Percentiles rank a stretch among this genome's conserved stretches.
These are phyloP conservation scores for Nephrotoma flavescens DNA, from an alignment of 2,888 invertebrate genomes.

Conservation along the genomic window DNA sequence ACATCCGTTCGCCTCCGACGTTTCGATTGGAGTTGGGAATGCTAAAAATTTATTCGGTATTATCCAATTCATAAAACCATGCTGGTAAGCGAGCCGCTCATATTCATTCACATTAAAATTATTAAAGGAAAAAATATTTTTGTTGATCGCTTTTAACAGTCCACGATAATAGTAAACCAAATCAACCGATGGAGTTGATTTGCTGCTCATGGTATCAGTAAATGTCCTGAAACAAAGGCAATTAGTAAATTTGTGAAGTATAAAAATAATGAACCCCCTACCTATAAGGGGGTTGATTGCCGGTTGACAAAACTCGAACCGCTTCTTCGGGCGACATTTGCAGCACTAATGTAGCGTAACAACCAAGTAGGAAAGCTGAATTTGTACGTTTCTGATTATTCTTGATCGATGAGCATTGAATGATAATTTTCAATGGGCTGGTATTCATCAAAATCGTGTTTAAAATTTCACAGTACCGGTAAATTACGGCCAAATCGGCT, in stretches of 20 bases:
- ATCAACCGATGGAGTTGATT: background rate
- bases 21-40: constrained; percentile 65
- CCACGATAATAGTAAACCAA: constrained; percentile 35
- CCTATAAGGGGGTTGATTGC: constrained; percentile 45
- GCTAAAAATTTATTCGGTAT: constrained; percentile 72
- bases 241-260: background rate
- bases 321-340: constrained; percentile 56
- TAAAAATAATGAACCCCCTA: constrained; percentile 16
- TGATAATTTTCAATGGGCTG: constrained; percentile 53
- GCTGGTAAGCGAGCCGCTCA: constrained; percentile 63
- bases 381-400: constrained; percentile 67
- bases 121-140: constrained; percentile 66
- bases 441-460: constrained; percentile 55
- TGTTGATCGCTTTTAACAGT: constrained; percentile 52
- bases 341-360: constrained; percentile 61
- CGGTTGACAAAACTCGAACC: constrained; percentile 41
- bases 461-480: constrained; percentile 64
- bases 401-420: constrained; percentile 58
- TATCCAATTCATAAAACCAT: constrained; percentile 85
- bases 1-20: constrained; percentile 21
- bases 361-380: constrained; percentile 73
- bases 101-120: constrained; percentile 76
- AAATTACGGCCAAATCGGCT: constrained; percentile 70
- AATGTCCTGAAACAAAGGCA: constrained; percentile 6
- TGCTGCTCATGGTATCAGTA: constrained; percentile 29